Evolutionary conservation across 2,113 vertebrate species (phyloP).

Genomic region (Xenus cinereus): DNA sequence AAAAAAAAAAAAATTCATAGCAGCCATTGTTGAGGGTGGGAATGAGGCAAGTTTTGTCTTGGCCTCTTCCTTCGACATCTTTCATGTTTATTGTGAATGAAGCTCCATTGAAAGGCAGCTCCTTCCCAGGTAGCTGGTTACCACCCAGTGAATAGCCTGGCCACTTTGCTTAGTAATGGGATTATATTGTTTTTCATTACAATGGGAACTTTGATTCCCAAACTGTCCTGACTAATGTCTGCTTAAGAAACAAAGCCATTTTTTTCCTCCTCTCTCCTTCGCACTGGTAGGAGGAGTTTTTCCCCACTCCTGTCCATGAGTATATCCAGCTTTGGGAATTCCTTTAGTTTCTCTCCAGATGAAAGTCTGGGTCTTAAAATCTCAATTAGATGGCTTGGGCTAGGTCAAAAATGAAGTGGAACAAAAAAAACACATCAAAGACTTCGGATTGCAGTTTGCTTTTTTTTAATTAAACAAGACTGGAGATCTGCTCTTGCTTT

Average conservation of each 20-base stretch:
- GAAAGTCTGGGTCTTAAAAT: constrained; percentile 62
- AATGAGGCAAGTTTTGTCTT: constrained; percentile 49
- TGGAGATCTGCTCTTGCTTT: constrained; percentile 27
- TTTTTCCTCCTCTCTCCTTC: not conserved
- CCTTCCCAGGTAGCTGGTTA: constrained; percentile 51
- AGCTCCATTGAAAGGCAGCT: constrained; percentile 47
- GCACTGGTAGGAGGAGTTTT: not conserved
- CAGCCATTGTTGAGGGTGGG: constrained; percentile 50
- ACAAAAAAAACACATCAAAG: constrained; percentile 50
- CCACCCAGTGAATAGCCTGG: not conserved
- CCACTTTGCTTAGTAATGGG: constrained; percentile 33
- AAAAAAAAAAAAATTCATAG: not conserved
- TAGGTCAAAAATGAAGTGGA: constrained; percentile 60
- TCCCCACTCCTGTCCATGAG: not conserved
- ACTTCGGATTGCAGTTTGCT: constrained; percentile 29
- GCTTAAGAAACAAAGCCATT: constrained; percentile 33
- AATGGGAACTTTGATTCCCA: constrained; percentile 60
- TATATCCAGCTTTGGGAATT: constrained; percentile 37
- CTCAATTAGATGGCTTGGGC: constrained; percentile 62
- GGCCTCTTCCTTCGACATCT: constrained; percentile 49
- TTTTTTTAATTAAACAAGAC: constrained; percentile 51
- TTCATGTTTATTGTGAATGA: constrained; percentile 65
- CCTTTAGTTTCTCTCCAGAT: constrained; percentile 52
- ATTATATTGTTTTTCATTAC: constrained; percentile 62
- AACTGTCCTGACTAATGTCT: constrained; percentile 53